Percentiles rank a stretch among this genome's conserved stretches.
Evolutionary conservation across 2,113 vertebrate genomes (phyloP).

Genomic region (Corythoichthys intestinalis): DNA sequence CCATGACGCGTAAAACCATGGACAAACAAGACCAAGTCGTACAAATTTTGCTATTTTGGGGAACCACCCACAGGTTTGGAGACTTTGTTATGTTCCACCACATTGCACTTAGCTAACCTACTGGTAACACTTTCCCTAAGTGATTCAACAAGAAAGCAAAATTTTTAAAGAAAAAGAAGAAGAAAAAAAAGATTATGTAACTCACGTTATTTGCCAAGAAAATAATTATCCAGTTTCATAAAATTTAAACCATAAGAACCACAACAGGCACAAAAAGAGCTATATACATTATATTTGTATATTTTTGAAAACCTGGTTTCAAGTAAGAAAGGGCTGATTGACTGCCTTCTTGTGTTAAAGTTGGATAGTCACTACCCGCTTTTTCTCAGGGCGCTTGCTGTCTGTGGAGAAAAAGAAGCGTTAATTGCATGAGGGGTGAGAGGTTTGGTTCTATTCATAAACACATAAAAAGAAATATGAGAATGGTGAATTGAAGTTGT

Average conservation of each 20-base stretch:
- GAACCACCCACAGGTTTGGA: background rate
- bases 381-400: constrained; percentile 46
- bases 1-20: background rate
- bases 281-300: too few relatives aligned
- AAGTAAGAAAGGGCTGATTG: constrained; percentile 4
- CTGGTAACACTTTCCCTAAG: background rate
- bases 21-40: background rate
- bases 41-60: background rate
- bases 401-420: constrained; percentile 28
- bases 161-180: background rate
- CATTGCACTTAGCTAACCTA: background rate
- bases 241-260: background rate
- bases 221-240: background rate
- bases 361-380: constrained; percentile 47
- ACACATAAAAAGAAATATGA: too few relatives aligned
- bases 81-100: background rate
- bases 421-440: background rate
- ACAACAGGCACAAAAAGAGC: background rate
- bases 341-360: constrained; percentile 35
- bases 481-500: too few relatives aligned
- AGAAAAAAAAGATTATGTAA: background rate
- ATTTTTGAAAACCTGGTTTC: too few relatives aligned
- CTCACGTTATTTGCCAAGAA: background rate
- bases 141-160: background rate
- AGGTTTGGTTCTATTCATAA: too few relatives aligned